Percentiles rank a stretch among this genome's conserved stretches.
Evolutionary conservation across 2,797 vertebrate species (phyloP).

Genomic region (Phoeniculus purpureus): DNA sequence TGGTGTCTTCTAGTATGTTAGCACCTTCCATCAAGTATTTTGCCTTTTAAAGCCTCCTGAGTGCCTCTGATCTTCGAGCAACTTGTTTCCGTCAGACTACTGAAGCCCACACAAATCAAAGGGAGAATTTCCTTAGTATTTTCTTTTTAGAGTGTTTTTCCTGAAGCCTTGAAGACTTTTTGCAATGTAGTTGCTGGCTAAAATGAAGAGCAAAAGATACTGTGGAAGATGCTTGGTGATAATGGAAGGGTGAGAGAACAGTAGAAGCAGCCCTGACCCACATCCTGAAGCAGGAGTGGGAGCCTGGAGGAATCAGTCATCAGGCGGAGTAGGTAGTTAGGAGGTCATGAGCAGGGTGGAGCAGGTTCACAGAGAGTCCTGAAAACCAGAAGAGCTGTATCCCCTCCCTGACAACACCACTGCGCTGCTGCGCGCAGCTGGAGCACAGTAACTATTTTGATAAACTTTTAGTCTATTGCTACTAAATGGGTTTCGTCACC

Average conservation of each 20-base stretch:
- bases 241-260: background rate
- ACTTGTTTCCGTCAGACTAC: background rate
- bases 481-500: conserved; percentile 68
- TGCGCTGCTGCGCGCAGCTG: conserved; percentile 53
- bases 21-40: conserved; percentile 12
- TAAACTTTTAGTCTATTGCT: conserved; percentile 76
- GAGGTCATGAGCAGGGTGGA: conserved; percentile 71
- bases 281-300: background rate
- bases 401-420: conserved; percentile 66
- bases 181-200: background rate
- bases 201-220: background rate
- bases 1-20: background rate
- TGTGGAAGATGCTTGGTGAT: background rate
- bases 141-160: background rate
- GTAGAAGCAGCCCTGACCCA: conserved; percentile 11
- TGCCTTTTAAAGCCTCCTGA: conserved; percentile 31
- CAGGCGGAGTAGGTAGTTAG: conserved; percentile 58
- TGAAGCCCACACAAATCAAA: conserved; percentile 38
- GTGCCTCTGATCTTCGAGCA: background rate
- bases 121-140: background rate
- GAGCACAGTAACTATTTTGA: conserved; percentile 72
- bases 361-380: conserved; percentile 72
- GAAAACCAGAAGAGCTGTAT: conserved; percentile 53
- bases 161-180: conserved; percentile 18
- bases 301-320: conserved; percentile 30